phyloP scores from a whole-genome alignment of 1,140 invertebrate genomes.

The Lethrus apterus region DNA sequence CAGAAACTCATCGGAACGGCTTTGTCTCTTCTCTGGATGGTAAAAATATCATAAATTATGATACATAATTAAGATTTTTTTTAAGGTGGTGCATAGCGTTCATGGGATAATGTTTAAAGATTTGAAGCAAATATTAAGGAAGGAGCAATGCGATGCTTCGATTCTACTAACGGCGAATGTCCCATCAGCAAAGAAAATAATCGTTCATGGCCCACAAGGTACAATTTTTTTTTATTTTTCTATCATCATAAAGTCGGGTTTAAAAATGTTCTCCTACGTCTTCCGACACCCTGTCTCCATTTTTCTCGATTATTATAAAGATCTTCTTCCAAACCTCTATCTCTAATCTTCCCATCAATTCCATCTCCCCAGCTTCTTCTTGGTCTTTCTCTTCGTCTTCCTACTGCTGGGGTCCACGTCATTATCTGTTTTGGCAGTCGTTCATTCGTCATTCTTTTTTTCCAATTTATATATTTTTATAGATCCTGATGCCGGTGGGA shows the following conservation, averaged over 20 bases:
- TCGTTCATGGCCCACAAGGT: slow-evolving; percentile 88
- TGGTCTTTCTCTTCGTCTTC: too few relatives aligned
- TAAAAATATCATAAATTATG: slow-evolving; percentile 40
- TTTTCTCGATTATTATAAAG: too few relatives aligned
- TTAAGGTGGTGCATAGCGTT: slow-evolving; percentile 87
- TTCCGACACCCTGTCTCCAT: too few relatives aligned
- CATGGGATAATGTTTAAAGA: slow-evolving; percentile 99
- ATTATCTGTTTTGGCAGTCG: too few relatives aligned
- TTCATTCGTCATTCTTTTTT: not conserved
- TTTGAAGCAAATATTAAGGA: slow-evolving; percentile 95
- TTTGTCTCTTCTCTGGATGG: slow-evolving; percentile 93
- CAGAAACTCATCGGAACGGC: slow-evolving; percentile 88
- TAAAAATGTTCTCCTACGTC: too few relatives aligned
- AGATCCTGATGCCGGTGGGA: slow-evolving; percentile 84
- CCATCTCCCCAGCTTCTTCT: too few relatives aligned
- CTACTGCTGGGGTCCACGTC: too few relatives aligned
- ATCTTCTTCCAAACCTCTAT: too few relatives aligned
- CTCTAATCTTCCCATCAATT: too few relatives aligned
- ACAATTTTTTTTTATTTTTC: slow-evolving; percentile 9
- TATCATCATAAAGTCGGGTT: not conserved
- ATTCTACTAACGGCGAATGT: slow-evolving; percentile 97
- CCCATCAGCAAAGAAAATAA: slow-evolving; percentile 97
- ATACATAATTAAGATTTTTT: slow-evolving; percentile 18
- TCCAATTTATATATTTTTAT: slow-evolving; percentile 27
- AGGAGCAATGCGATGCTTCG: slow-evolving; percentile 98